These are phyloP conservation scores for Tragelaphus eurycerus DNA, from an alignment of 2,797 vertebrate genomes.

Conservation along the genomic window DNA sequence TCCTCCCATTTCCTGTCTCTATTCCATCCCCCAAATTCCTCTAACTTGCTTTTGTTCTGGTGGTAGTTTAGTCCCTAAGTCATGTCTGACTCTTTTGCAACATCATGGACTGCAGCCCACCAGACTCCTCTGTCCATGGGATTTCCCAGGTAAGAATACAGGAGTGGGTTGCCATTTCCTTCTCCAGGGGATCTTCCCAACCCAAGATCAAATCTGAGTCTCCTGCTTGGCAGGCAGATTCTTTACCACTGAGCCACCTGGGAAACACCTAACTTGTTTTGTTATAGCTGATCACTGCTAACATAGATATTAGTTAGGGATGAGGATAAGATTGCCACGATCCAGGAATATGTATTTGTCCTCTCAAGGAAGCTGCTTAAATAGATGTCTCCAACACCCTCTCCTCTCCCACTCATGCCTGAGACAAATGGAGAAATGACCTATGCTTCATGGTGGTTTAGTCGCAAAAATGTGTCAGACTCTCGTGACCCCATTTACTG, in stretches of 20 bases:
- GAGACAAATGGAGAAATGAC: background rate
- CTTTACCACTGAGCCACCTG: background rate
- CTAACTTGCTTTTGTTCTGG: background rate
- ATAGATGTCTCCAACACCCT: background rate
- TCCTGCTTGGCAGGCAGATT: background rate
- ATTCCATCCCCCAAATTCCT: background rate
- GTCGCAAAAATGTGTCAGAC: background rate
- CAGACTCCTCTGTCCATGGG: background rate
- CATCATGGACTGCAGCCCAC: background rate
- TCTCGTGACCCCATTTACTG: accelerated
- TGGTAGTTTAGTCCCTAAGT: background rate
- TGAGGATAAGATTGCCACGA: background rate
- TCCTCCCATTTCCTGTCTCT: background rate
- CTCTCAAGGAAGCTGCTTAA: background rate
- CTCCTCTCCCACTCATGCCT: background rate
- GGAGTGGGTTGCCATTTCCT: background rate
- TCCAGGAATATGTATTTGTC: background rate
- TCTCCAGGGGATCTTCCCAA: background rate
- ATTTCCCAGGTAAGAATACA: background rate
- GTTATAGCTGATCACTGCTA: background rate
- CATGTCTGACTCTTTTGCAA: background rate
- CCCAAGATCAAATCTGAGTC: background rate
- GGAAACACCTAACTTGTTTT: background rate
- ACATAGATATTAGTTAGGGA: background rate
- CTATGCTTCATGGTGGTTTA: background rate